Base-by-base conservation (phyloP, 2,113 vertebrate genomes). In the Bolborhynchus lineola region DNA sequence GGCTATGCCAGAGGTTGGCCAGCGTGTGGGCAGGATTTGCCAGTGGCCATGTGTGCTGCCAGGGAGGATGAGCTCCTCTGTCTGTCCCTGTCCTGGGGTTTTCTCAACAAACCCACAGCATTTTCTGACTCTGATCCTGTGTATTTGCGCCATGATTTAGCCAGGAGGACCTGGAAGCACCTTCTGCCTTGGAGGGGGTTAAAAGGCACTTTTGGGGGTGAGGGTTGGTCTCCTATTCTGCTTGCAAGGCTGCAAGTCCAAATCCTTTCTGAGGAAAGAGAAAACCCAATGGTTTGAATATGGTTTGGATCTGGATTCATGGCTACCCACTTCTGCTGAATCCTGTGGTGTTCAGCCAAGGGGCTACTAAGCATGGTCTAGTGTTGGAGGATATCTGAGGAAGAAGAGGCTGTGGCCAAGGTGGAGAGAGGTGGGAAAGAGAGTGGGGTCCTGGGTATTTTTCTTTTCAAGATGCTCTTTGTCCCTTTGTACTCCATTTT, bases 21-120 rank as follows among this genome's bases (percentile, higher is more conserved):
- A 5, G 53, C 0, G 0, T 1, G 7, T 1, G 0, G 67, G 74
- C 37, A 16, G 46, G 83, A 21, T 57, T 75, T 88, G 41, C 41
- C 0, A 2, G 71, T 41, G 42, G 46, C 53, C 0, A 3, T 5
- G 0, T 9, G 6, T 6, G 21, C 68, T 63, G 2, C 69, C 0
- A 0, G 37, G 55, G 23, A 46, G 13, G 9, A 49, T 33, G 84
- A 60, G 80, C 42, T n/a, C 39, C 6, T 2, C 83, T 1, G 15
- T 28, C 75, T 52, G 37, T 33, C 75, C 39, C 41, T 8, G 1
- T 20, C 57, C 62, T 6, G 46, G 41, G 28, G 2, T 67, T 52
- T 42, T 52, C 71, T 49, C 42, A 28, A 0, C 0, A 49, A 77
- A 88, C 16, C 21, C 7, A 1, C 28, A 13, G 63, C 2, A 1